Percentiles rank a stretch among this genome's conserved stretches.
These are phyloP conservation scores for Crambe crambe DNA, from an alignment of 37 sponge, comb jelly and placozoan species.

Conservation along the genomic window DNA sequence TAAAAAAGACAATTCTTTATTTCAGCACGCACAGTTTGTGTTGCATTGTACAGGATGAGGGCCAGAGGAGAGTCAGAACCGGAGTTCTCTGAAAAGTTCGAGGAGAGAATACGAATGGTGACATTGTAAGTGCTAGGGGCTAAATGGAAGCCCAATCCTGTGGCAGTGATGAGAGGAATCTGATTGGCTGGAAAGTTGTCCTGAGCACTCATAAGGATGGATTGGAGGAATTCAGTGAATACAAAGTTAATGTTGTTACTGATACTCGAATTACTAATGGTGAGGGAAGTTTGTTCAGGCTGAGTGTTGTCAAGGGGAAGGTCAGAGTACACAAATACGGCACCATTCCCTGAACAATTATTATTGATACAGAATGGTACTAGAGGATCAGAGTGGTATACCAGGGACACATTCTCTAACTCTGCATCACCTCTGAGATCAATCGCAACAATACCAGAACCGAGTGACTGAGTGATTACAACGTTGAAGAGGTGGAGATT, in stretches of 20 bases:
- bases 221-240: neutral
- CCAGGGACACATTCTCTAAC: neutral
- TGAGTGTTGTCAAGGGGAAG: neutral
- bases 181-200: neutral
- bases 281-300: constrained; percentile 8
- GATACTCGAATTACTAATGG: neutral
- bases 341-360: constrained; percentile 32
- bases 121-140: constrained; percentile 7
- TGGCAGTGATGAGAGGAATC: neutral
- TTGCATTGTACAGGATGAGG: constrained; percentile 2
- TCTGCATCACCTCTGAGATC: constrained; percentile 11
- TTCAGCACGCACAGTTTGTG: neutral
- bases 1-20: neutral
- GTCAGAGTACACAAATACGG: constrained; percentile 20
- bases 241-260: constrained; percentile 8
- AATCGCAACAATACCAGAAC: constrained; percentile 19
- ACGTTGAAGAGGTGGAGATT: constrained; percentile 11
- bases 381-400: neutral
- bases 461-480: neutral
- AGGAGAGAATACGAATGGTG: neutral
- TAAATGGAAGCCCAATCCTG: neutral
- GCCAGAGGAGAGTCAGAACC: neutral
- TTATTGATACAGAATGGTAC: neutral
- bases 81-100: neutral
- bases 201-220: neutral